These are phyloP conservation scores for Pagrus major DNA, from an alignment of 2,113 vertebrate genomes.

Conservation along the genomic window DNA sequence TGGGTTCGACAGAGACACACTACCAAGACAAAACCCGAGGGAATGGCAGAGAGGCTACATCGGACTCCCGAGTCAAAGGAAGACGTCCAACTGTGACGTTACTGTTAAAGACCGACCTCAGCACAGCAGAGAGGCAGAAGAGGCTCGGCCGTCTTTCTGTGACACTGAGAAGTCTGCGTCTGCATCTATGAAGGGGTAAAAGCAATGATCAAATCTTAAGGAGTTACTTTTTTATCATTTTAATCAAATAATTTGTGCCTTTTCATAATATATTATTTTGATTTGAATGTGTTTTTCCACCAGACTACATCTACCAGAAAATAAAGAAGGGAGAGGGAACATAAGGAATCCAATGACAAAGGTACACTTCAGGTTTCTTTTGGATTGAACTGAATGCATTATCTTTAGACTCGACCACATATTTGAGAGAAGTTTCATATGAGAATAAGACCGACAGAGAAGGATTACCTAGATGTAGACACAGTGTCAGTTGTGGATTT, in stretches of 20 bases:
- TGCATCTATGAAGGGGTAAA: slow-evolving; percentile 73
- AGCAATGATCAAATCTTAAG: neutral
- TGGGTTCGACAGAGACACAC: slow-evolving; percentile 37
- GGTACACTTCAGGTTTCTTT: slow-evolving; percentile 39
- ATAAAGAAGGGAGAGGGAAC: slow-evolving; percentile 72
- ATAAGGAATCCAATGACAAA: slow-evolving; percentile 68
- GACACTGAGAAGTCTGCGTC: slow-evolving; percentile 60
- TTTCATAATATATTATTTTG: neutral
- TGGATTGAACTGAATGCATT: neutral
- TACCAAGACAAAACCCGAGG: slow-evolving; percentile 29
- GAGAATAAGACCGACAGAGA: neutral
- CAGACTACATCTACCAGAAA: slow-evolving; percentile 70
- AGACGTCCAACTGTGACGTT: slow-evolving; percentile 71
- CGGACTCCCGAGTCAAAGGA: slow-evolving; percentile 59
- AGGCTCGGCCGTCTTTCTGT: slow-evolving; percentile 36
- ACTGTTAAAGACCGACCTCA: slow-evolving; percentile 64
- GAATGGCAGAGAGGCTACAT: slow-evolving; percentile 68
- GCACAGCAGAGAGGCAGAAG: slow-evolving; percentile 52
- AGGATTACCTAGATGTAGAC: neutral
- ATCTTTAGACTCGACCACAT: neutral
- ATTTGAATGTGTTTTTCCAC: slow-evolving; percentile 33
- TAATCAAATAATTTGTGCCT: neutral
- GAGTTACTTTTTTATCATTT: too few species aligned
- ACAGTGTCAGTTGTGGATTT: slow-evolving; percentile 8
- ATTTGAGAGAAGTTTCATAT: neutral